These are phyloP conservation scores for Bufotes viridis DNA, from an alignment of 2,797 vertebrate species.

Conservation along the genomic window DNA sequence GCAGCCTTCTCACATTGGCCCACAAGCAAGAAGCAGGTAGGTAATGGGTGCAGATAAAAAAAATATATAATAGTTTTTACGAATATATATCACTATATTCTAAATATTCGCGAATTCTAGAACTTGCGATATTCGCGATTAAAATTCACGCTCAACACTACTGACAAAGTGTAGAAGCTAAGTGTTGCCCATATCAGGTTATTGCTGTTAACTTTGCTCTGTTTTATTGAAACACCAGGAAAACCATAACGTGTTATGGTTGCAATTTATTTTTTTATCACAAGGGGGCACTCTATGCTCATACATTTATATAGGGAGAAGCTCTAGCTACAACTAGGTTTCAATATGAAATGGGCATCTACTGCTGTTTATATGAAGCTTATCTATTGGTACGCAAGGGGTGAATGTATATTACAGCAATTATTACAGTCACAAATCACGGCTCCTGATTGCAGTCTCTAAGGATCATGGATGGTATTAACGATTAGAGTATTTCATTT, in stretches of 20 bases:
- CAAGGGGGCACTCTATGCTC: slow-evolving; percentile 21
- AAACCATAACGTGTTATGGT: not conserved
- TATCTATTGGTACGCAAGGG: not conserved
- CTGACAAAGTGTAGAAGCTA: not conserved
- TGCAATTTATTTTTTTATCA: slow-evolving; percentile 20
- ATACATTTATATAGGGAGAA: not conserved
- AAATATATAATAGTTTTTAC: too few species aligned
- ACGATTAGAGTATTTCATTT: not conserved
- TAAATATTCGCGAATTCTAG: too few species aligned
- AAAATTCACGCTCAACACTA: too few species aligned
- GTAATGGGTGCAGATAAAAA: too few species aligned
- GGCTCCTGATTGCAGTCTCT: too few species aligned
- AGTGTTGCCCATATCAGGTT: not conserved
- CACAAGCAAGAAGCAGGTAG: too few species aligned
- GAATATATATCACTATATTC: too few species aligned
- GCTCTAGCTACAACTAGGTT: not conserved
- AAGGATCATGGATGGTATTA: not conserved
- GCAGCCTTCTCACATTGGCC: too few species aligned
- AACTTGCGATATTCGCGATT: too few species aligned
- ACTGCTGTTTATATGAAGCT: not conserved
- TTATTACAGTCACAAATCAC: not conserved
- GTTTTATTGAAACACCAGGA: not conserved
- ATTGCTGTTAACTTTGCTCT: not conserved
- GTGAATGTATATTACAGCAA: not conserved
- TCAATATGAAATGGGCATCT: not conserved